Evolutionary conservation across 2,113 vertebrate genomes (phyloP).

Genomic region (Variabilichromis moorii): DNA sequence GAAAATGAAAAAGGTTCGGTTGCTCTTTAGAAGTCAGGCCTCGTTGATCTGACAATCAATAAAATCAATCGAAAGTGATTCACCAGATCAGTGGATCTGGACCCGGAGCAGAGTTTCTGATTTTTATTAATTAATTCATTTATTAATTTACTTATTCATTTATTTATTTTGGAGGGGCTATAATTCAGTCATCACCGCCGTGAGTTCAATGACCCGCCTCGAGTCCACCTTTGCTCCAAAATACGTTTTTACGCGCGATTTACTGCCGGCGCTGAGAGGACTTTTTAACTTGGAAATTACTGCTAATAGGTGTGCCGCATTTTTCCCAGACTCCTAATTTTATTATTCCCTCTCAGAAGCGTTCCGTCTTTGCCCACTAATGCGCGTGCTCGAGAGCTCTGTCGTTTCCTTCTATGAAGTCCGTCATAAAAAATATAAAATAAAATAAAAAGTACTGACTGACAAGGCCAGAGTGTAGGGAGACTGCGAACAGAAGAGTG

Average conservation of each 20-base stretch:
- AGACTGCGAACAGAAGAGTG: background rate
- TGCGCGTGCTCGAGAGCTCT: background rate
- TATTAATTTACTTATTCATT: background rate
- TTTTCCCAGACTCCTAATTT: conserved; percentile 12
- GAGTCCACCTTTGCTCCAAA: conserved; percentile 3
- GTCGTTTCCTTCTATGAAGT: background rate
- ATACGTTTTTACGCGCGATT: conserved; percentile 20
- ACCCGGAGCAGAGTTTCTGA: background rate
- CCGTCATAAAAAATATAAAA: background rate
- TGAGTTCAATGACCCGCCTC: conserved; percentile 33
- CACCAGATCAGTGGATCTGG: background rate
- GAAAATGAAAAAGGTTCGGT: conserved; percentile 3
- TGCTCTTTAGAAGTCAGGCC: conserved; percentile 11
- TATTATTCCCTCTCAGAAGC: conserved; percentile 2
- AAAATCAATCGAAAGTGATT: conserved; percentile 31
- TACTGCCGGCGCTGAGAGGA: background rate
- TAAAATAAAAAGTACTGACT: background rate
- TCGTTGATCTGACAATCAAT: conserved; percentile 47
- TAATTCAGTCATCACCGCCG: conserved; percentile 11
- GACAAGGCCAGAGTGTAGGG: background rate
- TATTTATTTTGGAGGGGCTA: background rate
- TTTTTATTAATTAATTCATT: background rate
- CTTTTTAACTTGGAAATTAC: conserved; percentile 28
- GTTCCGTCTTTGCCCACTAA: background rate
- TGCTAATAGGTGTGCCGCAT: conserved; percentile 3